phyloP scores from a whole-genome alignment of 2,113 vertebrate species.

The Apodemus sylvaticus region DNA sequence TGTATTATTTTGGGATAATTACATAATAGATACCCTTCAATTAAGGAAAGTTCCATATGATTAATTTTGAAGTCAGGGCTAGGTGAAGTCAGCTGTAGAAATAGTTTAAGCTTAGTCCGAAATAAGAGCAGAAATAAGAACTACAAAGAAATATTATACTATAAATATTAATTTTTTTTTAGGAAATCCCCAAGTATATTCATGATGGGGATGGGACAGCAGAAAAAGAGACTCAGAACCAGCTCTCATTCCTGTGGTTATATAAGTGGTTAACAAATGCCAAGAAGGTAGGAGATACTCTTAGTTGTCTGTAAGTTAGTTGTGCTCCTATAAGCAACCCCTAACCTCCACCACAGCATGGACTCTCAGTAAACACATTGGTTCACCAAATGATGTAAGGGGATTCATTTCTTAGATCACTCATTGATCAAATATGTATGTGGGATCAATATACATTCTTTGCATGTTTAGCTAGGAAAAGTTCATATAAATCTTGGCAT shows the following conservation, averaged over 20 bases:
- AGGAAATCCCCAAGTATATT: not conserved
- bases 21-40: not conserved
- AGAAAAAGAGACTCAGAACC: not conserved
- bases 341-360: too few relatives aligned
- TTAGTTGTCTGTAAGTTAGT: not conserved
- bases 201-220: not conserved
- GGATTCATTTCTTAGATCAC: not conserved
- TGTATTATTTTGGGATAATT: not conserved
- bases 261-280: not conserved
- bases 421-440: not conserved
- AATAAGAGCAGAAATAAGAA: not conserved
- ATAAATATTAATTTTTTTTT: not conserved
- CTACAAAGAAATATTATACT: not conserved
- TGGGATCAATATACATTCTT: not conserved
- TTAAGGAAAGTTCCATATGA: not conserved
- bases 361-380: not conserved
- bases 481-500: not conserved
- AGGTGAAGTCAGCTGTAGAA: not conserved
- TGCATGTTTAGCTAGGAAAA: not conserved
- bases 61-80: not conserved
- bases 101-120: not conserved
- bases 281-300: not conserved
- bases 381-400: too few relatives aligned
- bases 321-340: not conserved
- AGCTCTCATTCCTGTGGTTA: not conserved